Percentiles rank a stretch among this genome's conserved stretches.
Evolutionary conservation across 2,113 vertebrate species (phyloP).

Genomic region (Tachycineta bicolor): DNA sequence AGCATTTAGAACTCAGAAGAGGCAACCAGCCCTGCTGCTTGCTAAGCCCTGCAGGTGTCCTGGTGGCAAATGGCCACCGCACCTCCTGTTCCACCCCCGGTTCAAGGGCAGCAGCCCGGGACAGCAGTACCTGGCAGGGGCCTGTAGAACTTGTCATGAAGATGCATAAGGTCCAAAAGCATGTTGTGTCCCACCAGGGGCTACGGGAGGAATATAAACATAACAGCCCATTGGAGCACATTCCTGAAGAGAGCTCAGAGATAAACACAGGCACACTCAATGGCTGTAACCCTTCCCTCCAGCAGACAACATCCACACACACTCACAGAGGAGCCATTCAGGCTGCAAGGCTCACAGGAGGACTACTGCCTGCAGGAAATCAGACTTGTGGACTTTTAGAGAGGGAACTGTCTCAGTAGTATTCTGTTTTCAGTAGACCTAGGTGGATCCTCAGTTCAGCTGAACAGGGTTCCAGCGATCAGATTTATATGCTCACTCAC

Average conservation of each 20-base stretch:
- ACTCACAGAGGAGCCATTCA: neutral
- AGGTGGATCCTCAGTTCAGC: neutral
- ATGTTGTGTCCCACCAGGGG: conserved; percentile 81
- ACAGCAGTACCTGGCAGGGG: conserved; percentile 76
- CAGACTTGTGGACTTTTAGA: neutral
- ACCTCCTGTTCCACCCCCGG: neutral
- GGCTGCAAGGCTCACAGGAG: neutral
- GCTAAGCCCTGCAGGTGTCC: neutral
- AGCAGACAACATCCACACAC: neutral
- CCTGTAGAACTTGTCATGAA: conserved; percentile 78
- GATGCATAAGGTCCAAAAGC: conserved; percentile 79
- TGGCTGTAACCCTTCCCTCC: neutral
- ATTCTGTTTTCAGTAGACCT: neutral
- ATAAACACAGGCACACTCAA: neutral
- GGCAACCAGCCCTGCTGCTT: neutral
- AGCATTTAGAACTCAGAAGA: neutral
- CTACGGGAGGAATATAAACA: conserved; percentile 11
- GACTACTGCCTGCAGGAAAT: neutral
- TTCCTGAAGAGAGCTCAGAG: neutral
- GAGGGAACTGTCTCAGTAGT: neutral
- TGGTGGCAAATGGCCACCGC: neutral
- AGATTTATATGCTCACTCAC: neutral
- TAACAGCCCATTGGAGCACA: neutral
- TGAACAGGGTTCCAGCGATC: neutral
- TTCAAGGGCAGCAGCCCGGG: neutral